Evolutionary conservation across 37 sponge, comb jelly and placozoan species (phyloP).

Genomic region (Oopsacas minuta): DNA sequence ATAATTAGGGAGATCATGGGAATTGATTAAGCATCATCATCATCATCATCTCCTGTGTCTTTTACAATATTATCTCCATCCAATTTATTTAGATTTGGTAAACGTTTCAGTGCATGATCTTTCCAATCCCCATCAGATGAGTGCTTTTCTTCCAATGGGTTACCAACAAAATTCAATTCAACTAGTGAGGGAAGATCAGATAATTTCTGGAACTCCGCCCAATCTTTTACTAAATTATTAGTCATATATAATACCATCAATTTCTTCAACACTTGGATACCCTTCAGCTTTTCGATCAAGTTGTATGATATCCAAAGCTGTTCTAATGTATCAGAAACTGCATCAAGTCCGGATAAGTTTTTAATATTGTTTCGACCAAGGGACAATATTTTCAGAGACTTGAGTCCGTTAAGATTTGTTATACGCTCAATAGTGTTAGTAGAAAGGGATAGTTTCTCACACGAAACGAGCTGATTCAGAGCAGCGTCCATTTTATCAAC

Average conservation of each 20-base stretch:
- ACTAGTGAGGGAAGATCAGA: constrained; percentile 69
- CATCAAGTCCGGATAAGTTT: constrained; percentile 81
- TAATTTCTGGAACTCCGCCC: constrained; percentile 86
- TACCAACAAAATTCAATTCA: constrained; percentile 89
- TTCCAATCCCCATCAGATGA: constrained; percentile 76
- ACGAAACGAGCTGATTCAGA: constrained; percentile 57
- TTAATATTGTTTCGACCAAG: constrained; percentile 88
- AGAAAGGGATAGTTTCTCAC: constrained; percentile 89
- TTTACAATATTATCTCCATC: constrained; percentile 49
- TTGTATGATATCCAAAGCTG: constrained; percentile 97
- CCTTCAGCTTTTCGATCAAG: constrained; percentile 86
- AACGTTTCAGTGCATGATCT: constrained; percentile 56
- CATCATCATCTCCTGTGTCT: constrained; percentile 2
- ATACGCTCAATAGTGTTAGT: constrained; percentile 93
- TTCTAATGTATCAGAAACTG: constrained; percentile 83
- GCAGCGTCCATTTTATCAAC: constrained; percentile 96
- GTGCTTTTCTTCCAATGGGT: constrained; percentile 95
- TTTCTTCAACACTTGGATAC: constrained; percentile 75
- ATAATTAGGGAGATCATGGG: not conserved
- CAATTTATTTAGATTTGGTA: constrained; percentile 83
- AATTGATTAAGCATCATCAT: not conserved
- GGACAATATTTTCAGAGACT: constrained; percentile 72
- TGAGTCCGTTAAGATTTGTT: constrained; percentile 87
- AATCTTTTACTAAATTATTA: constrained; percentile 94
- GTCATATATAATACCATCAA: constrained; percentile 92